Evolutionary conservation across 2,113 vertebrate genomes (phyloP).

Genomic region (Brachionichthys hirsutus): DNA sequence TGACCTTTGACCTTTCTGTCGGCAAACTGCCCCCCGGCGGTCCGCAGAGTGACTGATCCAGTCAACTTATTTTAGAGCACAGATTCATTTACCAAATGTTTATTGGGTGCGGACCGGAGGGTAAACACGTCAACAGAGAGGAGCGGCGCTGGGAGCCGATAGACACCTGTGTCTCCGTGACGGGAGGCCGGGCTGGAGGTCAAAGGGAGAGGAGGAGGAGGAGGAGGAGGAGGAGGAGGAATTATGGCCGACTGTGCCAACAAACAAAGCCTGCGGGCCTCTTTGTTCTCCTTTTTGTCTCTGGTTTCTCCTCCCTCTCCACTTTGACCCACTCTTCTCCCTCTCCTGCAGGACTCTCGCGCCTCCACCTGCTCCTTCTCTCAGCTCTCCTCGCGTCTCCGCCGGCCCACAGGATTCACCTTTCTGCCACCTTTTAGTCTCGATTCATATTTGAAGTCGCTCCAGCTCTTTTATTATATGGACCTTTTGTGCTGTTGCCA

Average conservation of each 20-base stretch:
- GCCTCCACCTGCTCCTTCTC: constrained; percentile 68
- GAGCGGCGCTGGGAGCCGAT: constrained; percentile 1
- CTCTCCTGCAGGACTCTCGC: constrained; percentile 51
- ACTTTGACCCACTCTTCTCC: constrained; percentile 58
- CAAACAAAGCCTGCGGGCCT: constrained; percentile 75
- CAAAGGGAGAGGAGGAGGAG: constrained; percentile 55
- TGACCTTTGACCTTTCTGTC: constrained; percentile 76
- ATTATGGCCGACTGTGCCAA: constrained; percentile 74
- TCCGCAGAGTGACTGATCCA: constrained; percentile 51
- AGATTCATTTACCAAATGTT: constrained; percentile 70
- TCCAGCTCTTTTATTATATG: constrained; percentile 42
- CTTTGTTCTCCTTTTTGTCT: constrained; percentile 77
- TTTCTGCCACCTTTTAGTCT: constrained; percentile 49
- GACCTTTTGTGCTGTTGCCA: constrained; percentile 69
- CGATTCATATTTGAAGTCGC: constrained; percentile 62
- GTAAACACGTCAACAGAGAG: constrained; percentile 31
- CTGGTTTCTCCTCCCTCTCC: constrained; percentile 66
- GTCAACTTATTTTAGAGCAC: constrained; percentile 67
- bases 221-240: constrained; percentile 57
- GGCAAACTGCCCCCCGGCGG: constrained; percentile 62
- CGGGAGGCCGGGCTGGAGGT: constrained; percentile 65
- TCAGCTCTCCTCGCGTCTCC: constrained; percentile 43
- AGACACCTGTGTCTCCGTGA: constrained; percentile 73
- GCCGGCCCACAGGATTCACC: constrained; percentile 70
- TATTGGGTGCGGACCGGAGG: constrained; percentile 23